Evolutionary conservation across 2,797 vertebrate species (phyloP), one percentile per base, ranked within the genome.

Genomic region (Xenops minutus): DNA sequence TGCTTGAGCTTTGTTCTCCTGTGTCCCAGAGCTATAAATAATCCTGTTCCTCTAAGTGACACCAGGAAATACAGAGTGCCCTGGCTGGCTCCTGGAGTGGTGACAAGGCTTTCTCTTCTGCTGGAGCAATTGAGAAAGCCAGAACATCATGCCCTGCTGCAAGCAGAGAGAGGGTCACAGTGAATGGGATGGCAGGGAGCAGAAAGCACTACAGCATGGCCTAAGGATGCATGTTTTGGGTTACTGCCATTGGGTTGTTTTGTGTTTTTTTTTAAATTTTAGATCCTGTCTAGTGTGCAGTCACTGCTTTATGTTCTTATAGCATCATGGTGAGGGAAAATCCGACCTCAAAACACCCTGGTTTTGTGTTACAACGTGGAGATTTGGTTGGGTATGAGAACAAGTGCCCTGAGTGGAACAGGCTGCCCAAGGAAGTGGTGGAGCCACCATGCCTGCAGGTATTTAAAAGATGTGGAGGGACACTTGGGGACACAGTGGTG

Each of bases 131-230:
- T 0, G 0, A 32, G 37, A 46, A 58, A 79, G 49, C 19, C 29
- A n/a, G 69, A 61, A 29, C 0, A 5, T 10, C 1, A 0, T 0
- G 2, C 59, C 18, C 21, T 41, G 36, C 29, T 64, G 43, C 61
- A 78, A 30, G 49, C 27, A 32, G 41, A 48, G 34, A 44, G 14
- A 46, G 44, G 23, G 81, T 56, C 26, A 34, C 21, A 14, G n/a
- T 3, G 21, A 87, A n/a, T 7, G 27, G 17, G 12, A 39, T 68
- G 64, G 36, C 9, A 27, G 20, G 12, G 26, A 69, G 39, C 32
- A 46, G 58, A 51, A 64, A 69, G 30, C 51, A 86, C 52, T 21
- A 16, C 17, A 51, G 7, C 12, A 8, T 9, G 24, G 18, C 27
- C 8, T 2, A 44, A 81, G 5, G 14, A 10, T 14, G 16, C 9